Base-by-base conservation (phyloP, 2,113 vertebrate species). In the Daubentonia madagascariensis region DNA sequence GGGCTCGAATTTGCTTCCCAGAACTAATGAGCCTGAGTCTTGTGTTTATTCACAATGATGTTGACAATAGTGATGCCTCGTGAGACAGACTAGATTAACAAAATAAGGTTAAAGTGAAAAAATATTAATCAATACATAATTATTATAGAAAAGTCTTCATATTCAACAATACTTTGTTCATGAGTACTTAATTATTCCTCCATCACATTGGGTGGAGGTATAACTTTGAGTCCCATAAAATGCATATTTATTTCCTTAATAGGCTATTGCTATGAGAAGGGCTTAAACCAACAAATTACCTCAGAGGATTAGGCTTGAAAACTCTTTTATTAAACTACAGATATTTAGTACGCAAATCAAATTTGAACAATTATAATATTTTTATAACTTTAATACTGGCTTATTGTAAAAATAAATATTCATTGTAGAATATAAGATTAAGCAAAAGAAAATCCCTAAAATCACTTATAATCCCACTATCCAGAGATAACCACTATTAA, bases 181-280 rank as follows among this genome's bases (percentile, higher is more conserved):
- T n/a, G 4, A 85, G 48, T 83, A 84, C 13, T 68, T 78, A 72
- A 11, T 72, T 76, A 43, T n/a, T 70, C 17, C 17, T 68, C 40
- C 75, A 75, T 54, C 3, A 30, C 12, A 1, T 68, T 63, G 30
- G 11, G 18, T 20, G 6, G 14, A 70, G 18, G 0, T 84, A 78
- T 88, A 76, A 94, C 40, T 91, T 91, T 91, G 48, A 96, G 12
- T 87, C 61, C 28, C 35, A 68, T 91, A 40, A 17, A 76, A 83
- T 52, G 32, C 14, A 75, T 52, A 59, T 52, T 94, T 90, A 65
- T 72, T 73, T 83, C 35, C 65, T 80, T 80, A 89, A 50, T 1
- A 85, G 67, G 6, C 28, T 73, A 5, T 57, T 65, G 3, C 45
- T 92, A 12, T 84, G 23, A 84, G 23, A 89, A 95, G 54, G 84